Conservation (phyloP, 2,888 invertebrate species). For the Myopa tessellatipennis region DNA sequence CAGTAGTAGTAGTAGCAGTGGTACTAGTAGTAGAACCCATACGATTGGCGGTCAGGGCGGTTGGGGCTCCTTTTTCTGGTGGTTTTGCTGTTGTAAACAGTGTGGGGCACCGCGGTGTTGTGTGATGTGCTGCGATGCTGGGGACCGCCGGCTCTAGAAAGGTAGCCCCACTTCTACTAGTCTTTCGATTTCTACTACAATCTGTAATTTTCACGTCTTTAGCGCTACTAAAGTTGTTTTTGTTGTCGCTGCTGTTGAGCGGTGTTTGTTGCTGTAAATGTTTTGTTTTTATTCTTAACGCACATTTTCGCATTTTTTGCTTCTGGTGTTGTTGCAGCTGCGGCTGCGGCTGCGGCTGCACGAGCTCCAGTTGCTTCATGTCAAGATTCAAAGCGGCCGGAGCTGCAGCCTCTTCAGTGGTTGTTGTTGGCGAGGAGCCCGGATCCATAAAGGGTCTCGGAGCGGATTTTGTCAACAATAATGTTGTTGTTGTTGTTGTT, state of each 20-base stretch:
- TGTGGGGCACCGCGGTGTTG: background rate
- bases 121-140: background rate
- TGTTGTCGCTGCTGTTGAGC: background rate
- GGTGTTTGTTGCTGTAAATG: slow-evolving; percentile 33
- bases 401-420: slow-evolving; percentile 42
- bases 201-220: background rate
- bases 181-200: slow-evolving; percentile 18
- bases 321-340: slow-evolving; percentile 43
- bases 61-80: background rate
- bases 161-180: background rate
- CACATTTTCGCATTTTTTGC: slow-evolving; percentile 57
- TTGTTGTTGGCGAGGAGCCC: slow-evolving; percentile 28
- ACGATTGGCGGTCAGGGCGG: background rate
- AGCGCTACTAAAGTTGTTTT: slow-evolving; percentile 5
- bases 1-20: slow-evolving; percentile 12
- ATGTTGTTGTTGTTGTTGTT: slow-evolving; percentile 5
- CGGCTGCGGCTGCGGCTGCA: slow-evolving; percentile 36
- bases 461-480: background rate
- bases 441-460: slow-evolving; percentile 23
- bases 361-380: slow-evolving; percentile 53
- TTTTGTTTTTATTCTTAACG: slow-evolving; percentile 46
- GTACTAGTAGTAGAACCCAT: slow-evolving; percentile 16
- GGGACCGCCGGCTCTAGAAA: background rate
- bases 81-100: background rate
- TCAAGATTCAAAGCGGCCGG: slow-evolving; percentile 51